These are phyloP conservation scores for Cryptops parisi DNA, from an alignment of 2,888 invertebrate species.

Conservation along the genomic window DNA sequence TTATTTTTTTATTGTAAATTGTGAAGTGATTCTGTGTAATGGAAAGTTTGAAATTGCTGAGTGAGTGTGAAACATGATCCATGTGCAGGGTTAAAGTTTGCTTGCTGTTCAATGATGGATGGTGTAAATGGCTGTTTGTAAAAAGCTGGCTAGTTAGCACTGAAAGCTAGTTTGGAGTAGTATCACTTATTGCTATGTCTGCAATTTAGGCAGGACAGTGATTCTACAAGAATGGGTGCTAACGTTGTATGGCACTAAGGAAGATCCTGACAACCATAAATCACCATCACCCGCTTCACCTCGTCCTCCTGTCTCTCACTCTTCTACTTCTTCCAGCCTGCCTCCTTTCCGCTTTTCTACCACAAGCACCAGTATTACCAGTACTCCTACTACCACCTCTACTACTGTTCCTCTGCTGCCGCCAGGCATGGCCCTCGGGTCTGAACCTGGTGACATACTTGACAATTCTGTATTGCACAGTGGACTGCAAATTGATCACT, in stretches of 20 bases:
- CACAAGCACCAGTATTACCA: constrained; percentile 7
- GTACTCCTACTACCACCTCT: constrained; percentile 9
- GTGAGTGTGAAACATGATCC: too few relatives aligned
- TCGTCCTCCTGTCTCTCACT: background rate
- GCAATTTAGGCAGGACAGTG: constrained; percentile 21
- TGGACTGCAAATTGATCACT: background rate
- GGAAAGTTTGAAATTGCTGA: too few relatives aligned
- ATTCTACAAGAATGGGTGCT: constrained; percentile 32
- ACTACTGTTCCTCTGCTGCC: constrained; percentile 2
- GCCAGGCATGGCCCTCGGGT: background rate
- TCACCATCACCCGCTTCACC: background rate
- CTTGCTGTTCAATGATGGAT: too few relatives aligned
- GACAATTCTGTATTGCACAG: background rate
- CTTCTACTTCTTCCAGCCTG: background rate
- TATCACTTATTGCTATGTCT: too few relatives aligned
- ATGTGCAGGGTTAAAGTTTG: too few relatives aligned
- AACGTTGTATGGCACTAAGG: constrained; percentile 31
- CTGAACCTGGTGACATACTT: background rate
- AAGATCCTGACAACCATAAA: constrained; percentile 13
- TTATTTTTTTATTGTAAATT: constrained; percentile 6
- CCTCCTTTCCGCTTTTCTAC: constrained; percentile 2
- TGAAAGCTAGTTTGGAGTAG: too few relatives aligned
- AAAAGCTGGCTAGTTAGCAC: too few relatives aligned
- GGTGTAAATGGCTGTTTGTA: too few relatives aligned
- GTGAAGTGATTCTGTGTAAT: too few relatives aligned